These are phyloP conservation scores for Hephaestus fuliginosus DNA, from an alignment of 2,797 vertebrate genomes.

Conservation along the genomic window DNA sequence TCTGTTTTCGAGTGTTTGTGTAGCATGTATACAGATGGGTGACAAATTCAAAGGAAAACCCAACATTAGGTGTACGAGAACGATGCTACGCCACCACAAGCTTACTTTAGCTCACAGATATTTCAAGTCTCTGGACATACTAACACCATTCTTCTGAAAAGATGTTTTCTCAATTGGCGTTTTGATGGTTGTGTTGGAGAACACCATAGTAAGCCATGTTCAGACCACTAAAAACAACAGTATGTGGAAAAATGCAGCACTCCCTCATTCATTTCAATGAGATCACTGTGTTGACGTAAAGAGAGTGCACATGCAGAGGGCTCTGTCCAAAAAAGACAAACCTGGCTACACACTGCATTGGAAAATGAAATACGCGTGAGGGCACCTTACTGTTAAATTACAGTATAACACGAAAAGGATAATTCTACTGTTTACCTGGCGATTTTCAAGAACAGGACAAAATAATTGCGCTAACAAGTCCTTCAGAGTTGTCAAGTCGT, in stretches of 20 bases:
- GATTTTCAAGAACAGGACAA: no score
- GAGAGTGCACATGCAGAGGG: background rate
- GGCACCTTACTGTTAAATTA: no score
- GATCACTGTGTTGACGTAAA: background rate
- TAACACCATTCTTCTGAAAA: background rate
- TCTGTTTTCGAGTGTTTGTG: background rate
- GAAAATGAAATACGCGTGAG: no score
- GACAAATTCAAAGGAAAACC: background rate
- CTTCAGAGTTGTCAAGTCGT: no score
- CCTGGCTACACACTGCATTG: background rate
- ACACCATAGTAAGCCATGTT: background rate
- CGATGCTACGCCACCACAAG: no score
- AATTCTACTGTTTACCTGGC: no score
- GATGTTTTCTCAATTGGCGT: background rate
- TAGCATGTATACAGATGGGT: conserved; percentile 1
- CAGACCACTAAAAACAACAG: conserved; percentile 1
- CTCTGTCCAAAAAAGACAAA: background rate
- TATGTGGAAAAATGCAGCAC: background rate
- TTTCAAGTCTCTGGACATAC: background rate
- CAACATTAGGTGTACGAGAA: background rate
- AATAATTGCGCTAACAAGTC: no score
- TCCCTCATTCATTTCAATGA: conserved; percentile 2
- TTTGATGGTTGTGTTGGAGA: background rate
- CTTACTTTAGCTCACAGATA: no score
- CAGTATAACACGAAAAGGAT: no score